These are phyloP conservation scores for Triplophysa siluroides DNA, from an alignment of 2,113 vertebrate genomes.

Conservation along the genomic window DNA sequence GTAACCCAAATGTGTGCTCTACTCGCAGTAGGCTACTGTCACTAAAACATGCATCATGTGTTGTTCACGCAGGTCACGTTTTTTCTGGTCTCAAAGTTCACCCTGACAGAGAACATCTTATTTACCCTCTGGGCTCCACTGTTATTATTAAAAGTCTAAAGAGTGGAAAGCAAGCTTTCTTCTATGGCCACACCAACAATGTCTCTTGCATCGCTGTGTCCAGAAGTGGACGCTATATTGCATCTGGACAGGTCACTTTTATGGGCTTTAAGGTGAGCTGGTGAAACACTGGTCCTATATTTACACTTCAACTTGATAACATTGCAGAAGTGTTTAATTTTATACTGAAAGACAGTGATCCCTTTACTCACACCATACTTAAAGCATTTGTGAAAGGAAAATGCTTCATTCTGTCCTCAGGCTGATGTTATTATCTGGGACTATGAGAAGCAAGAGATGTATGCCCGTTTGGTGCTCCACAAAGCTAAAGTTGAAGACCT, in stretches of 20 bases:
- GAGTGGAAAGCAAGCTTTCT: conserved; percentile 77
- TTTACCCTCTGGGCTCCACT: conserved; percentile 87
- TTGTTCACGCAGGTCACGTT: conserved; percentile 75
- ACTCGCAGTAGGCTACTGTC: neutral
- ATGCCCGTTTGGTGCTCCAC: conserved; percentile 80
- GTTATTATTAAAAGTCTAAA: conserved; percentile 80
- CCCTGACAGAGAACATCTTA: conserved; percentile 80
- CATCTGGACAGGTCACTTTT: conserved; percentile 87
- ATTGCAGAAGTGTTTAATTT: neutral
- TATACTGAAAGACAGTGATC: neutral
- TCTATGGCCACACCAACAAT: conserved; percentile 86
- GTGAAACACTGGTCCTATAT: neutral
- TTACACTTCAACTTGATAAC: neutral
- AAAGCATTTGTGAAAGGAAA: neutral
- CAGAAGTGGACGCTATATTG: conserved; percentile 76
- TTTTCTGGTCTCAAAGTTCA: conserved; percentile 81
- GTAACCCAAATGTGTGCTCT: neutral
- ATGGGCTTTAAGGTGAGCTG: conserved; percentile 84
- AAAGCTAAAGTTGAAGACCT: conserved; percentile 85
- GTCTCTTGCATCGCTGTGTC: conserved; percentile 84
- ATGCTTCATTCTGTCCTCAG: conserved; percentile 60
- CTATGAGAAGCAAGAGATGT: conserved; percentile 70
- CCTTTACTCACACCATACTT: neutral
- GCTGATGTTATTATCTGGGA: conserved; percentile 89
- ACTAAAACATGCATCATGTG: no score